Evolutionary conservation across 2,797 vertebrate species (phyloP), one percentile per base, ranked within the genome.

Genomic region (Manis pentadactyla): DNA sequence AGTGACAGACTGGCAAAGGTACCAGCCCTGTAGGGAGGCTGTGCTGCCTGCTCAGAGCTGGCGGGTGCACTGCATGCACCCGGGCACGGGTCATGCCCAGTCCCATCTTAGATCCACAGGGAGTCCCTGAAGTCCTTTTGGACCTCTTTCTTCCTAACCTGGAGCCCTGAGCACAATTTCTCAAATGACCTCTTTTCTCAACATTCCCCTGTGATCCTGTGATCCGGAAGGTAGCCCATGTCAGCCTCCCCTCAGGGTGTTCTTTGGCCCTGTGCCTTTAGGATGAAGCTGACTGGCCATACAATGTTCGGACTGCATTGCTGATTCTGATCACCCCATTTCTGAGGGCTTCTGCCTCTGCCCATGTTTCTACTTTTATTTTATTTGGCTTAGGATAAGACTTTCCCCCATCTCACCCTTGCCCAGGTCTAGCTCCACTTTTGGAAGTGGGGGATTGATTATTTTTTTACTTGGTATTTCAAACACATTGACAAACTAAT

Each of bases 361-460:
- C 31, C 42, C 7, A 2, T 39, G n/a, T 77, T 74, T 74, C 87
- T 93, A 87, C 85, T n/a, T 5, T 91, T 88, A 57, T 37, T 86
- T 94, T 86, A 39, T 83, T 79, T 93, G 74, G 25, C 31, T 95
- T 87, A 39, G 64, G 29, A 64, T 74, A 74, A 86, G 86, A 87
- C 11, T 78, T 46, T 29, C 9, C 14, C 46, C 68, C 66, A 85
- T 55, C 19, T 49, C 15, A 68, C 5, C 9, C 29, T 94, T 13
- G 34, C 29, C 34, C 49, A 75, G 39, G 3, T 42, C 19, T 68
- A 59, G 57, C 57, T 78, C 78, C 8, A 10, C 63, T 85, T 69
- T 61, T 63, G 42, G 34, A 73, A 34, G 46, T 46, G 64, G 13
- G 57, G 27, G 78, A 84, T 46, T 31, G 64, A 69, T 66, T 12